Evolutionary conservation across 2,797 vertebrate genomes (phyloP), one percentile per base, ranked within the genome.

Genomic region (Peromyscus nudipes): DNA sequence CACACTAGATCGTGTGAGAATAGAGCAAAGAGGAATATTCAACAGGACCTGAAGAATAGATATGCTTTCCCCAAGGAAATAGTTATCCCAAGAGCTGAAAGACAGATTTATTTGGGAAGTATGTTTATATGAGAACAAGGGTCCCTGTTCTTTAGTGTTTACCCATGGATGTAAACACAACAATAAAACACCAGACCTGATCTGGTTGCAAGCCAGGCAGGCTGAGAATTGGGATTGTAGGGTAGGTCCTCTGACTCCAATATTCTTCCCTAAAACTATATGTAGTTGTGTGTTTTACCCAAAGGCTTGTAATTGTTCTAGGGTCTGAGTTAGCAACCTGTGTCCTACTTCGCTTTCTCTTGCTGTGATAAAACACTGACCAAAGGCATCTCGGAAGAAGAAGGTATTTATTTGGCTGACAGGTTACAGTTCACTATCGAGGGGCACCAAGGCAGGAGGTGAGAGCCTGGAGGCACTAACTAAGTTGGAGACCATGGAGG

Each of bases 121-220:
- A 34, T 37, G 13, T 77, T 85, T 91, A 49, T 89, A 81, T 91
- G 52, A 80, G 37, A 95, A 25, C 6, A 81, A 81, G 34, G 57
- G 29, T 37, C 52, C 34, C 52, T 14, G 52, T 71, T 90, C 82
- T 89, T 95, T 91, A 96, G 27, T 19, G 62, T 92, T 73, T 43
- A 69, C 43, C 19, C n/a, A 17, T 31, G 81, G 23, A 40, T n/a
- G 64, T 79, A 79, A 79, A 52, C 46, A 79, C 2, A 77, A 19
- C 40, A 46, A 16, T 46, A 49, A 79, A 25, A 81, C 76, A 79
- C 85, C 87, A 81, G 13, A 81, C 21, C 21, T 25, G 21, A 13
- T 57, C n/a, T 81, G 46, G 77, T 31, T 79, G 49, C 29, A 55
- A 52, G 79, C 79, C 34, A 81, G 55, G 52, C 79, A 57, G 19